Conservation (phyloP, 2,113 vertebrate genomes). For the Tapirus terrestris region DNA sequence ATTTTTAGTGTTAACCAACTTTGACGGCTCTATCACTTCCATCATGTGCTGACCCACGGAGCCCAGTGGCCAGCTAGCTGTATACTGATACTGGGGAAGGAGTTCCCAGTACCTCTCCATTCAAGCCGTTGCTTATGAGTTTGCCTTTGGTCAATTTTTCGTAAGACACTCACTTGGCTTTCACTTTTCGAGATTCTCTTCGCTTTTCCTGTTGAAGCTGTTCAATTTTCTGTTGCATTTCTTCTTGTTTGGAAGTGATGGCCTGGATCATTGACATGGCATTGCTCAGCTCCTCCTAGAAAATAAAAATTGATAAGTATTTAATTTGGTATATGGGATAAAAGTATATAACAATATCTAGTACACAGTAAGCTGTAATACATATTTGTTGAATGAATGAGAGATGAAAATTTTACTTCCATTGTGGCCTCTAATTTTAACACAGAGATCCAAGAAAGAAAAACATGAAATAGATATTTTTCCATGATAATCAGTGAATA, state of each 20-base stretch:
- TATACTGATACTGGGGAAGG: neutral
- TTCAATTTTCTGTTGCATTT: constrained; percentile 93
- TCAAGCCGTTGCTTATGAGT: neutral
- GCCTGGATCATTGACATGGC: constrained; percentile 94
- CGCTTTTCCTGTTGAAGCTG: constrained; percentile 90
- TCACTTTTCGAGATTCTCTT: constrained; percentile 89
- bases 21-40: neutral
- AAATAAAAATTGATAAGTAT: constrained; percentile 48
- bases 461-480: neutral
- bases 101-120: neutral
- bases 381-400: neutral
- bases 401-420: neutral
- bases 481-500: neutral
- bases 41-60: neutral
- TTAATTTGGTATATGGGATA: neutral
- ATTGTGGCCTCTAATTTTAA: constrained; percentile 14
- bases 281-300: constrained; percentile 94
- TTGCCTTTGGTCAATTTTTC: neutral
- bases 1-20: neutral
- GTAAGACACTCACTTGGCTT: constrained; percentile 88
- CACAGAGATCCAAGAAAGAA: neutral
- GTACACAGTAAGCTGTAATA: neutral
- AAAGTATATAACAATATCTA: neutral
- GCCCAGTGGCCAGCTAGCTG: neutral
- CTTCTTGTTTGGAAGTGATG: constrained; percentile 92